A percentile compares a stretch with the other conserved stretches of the same genome.
Conservation (phyloP, 2,113 vertebrate genomes). For the Hirundichthys speculiger region DNA sequence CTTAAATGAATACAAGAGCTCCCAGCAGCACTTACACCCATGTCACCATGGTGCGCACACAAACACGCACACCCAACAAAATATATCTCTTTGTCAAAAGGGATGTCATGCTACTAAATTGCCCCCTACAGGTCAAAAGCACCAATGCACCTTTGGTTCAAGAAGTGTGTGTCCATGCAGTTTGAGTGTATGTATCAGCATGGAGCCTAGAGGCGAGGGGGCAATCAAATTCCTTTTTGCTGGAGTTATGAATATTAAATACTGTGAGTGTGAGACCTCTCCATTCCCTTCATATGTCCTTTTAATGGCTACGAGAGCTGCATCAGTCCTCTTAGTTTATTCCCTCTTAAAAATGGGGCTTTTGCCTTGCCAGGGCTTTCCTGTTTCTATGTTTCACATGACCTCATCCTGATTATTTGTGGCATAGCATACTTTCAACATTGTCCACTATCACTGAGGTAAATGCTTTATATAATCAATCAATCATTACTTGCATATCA, state of each 20-base stretch:
- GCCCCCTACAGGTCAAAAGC: constrained; percentile 73
- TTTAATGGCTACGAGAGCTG: constrained; percentile 54
- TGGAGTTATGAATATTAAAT: constrained; percentile 60
- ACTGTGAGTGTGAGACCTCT: constrained; percentile 18
- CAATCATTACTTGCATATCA: no score
- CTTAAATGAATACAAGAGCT: constrained; percentile 16
- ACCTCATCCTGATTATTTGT: background rate
- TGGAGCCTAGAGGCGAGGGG: background rate
- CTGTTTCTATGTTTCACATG: constrained; percentile 16
- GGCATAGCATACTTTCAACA: background rate
- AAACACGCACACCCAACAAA: constrained; percentile 1
- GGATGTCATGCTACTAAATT: constrained; percentile 66
- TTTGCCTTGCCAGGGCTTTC: constrained; percentile 34
- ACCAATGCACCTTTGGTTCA: constrained; percentile 34
- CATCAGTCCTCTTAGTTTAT: constrained; percentile 43
- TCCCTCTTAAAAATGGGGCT: constrained; percentile 19
- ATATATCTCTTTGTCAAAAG: background rate
- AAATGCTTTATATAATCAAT: no score
- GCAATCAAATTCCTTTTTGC: constrained; percentile 31
- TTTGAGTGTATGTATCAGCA: constrained; percentile 35
- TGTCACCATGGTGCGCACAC: constrained; percentile 6
- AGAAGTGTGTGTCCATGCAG: constrained; percentile 1
- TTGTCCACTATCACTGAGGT: no score
- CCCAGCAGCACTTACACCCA: background rate
- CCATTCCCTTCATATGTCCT: constrained; percentile 2